Percentiles rank a stretch among this genome's conserved stretches.
These are phyloP conservation scores for Sakesphorus luctuosus DNA, from an alignment of 2,113 vertebrate genomes.

Conservation along the genomic window DNA sequence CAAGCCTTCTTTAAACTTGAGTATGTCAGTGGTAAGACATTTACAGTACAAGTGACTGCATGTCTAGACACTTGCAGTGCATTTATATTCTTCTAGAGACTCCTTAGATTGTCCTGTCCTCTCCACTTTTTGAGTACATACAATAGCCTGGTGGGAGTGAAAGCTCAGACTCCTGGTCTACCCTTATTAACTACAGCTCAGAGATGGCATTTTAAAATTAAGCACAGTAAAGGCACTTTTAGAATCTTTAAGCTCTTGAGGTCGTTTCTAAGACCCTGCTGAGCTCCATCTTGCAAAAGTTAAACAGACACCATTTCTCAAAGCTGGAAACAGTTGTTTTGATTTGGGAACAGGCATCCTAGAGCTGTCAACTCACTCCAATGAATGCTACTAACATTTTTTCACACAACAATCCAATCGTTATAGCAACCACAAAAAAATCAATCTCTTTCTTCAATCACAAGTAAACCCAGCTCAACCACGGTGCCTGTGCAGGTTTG, in stretches of 20 bases:
- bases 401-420: slow-evolving; percentile 71
- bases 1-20: background rate
- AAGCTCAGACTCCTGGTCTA: slow-evolving; percentile 53
- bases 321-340: slow-evolving; percentile 69
- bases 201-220: slow-evolving; percentile 68
- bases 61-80: slow-evolving; percentile 73
- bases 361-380: slow-evolving; percentile 65
- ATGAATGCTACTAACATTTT: slow-evolving; percentile 68
- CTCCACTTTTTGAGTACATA: slow-evolving; percentile 65
- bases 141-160: slow-evolving; percentile 51
- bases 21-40: background rate
- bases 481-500: background rate
- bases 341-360: slow-evolving; percentile 65
- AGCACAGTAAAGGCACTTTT: slow-evolving; percentile 57
- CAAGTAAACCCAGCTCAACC: slow-evolving; percentile 41
- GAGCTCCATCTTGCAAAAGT: slow-evolving; percentile 62
- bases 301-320: slow-evolving; percentile 70
- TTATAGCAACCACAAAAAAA: slow-evolving; percentile 76
- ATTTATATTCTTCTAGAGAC: slow-evolving; percentile 70
- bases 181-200: slow-evolving; percentile 67
- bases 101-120: slow-evolving; percentile 47
- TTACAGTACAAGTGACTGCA: slow-evolving; percentile 38
- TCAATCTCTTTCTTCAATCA: slow-evolving; percentile 67
- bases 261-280: slow-evolving; percentile 63
- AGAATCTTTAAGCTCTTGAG: slow-evolving; percentile 25